Percentiles rank a stretch among this genome's conserved stretches.
These are phyloP conservation scores for Zonotrichia albicollis DNA, from an alignment of 2,797 vertebrate genomes.

Conservation along the genomic window DNA sequence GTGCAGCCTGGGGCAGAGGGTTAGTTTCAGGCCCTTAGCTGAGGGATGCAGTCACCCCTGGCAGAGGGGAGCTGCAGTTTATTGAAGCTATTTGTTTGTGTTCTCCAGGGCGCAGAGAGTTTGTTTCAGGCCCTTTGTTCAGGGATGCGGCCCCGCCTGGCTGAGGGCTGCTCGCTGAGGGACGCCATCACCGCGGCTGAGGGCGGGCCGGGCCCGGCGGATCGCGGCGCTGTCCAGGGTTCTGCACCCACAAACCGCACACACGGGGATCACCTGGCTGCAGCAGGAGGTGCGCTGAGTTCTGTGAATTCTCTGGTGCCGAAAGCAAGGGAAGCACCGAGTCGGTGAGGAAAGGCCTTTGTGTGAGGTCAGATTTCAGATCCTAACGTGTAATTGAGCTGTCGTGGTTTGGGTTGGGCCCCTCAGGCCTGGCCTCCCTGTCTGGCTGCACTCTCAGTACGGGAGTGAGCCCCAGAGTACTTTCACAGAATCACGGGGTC, in stretches of 20 bases:
- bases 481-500: background rate
- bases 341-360: background rate
- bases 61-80: no score
- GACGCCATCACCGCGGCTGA: no score
- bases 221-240: background rate
- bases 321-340: background rate
- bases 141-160: no score
- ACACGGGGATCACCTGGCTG: background rate
- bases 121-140: no score
- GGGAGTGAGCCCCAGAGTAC: background rate
- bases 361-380: background rate
- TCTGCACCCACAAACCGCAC: background rate
- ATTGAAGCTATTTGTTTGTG: no score
- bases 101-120: no score
- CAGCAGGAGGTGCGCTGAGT: background rate
- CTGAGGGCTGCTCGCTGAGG: no score
- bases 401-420: background rate
- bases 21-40: background rate
- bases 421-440: background rate
- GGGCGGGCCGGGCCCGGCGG: no score
- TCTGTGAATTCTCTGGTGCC: background rate
- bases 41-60: no score
- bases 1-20: fast-evolving
- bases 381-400: fast-evolving
- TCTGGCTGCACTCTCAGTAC: background rate